These are phyloP conservation scores for Simalia tracyae DNA, from an alignment of 2,797 vertebrate genomes.

Conservation along the genomic window DNA sequence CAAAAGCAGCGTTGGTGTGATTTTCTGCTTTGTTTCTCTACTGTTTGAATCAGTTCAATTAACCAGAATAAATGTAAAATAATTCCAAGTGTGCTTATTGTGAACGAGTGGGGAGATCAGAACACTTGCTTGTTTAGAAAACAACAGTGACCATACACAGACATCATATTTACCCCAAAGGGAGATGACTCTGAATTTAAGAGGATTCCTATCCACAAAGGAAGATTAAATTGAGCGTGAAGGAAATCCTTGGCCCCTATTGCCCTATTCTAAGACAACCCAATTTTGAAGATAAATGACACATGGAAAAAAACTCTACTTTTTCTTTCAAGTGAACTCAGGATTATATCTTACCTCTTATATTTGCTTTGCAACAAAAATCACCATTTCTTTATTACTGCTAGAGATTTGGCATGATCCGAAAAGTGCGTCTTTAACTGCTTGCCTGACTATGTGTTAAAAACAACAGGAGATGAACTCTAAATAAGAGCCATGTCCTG, in stretches of 20 bases:
- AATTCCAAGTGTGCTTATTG: background rate
- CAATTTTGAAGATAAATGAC: background rate
- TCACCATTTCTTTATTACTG: background rate
- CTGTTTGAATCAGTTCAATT: background rate
- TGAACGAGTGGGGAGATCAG: background rate
- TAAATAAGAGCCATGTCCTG: conserved; percentile 40
- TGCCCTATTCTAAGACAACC: too few species aligned
- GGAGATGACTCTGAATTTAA: background rate
- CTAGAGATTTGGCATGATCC: background rate
- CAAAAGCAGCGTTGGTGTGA: too few species aligned
- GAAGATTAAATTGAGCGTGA: too few species aligned
- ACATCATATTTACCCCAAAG: conserved; percentile 19
- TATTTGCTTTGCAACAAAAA: background rate
- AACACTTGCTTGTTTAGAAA: background rate
- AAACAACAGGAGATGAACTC: conserved; percentile 35
- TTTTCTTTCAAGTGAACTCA: background rate
- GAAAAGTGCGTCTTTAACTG: conserved; percentile 9
- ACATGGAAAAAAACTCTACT: conserved; percentile 9
- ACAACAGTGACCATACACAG: background rate
- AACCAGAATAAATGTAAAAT: background rate
- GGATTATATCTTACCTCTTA: background rate
- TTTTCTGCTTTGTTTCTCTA: too few species aligned
- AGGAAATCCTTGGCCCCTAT: too few species aligned
- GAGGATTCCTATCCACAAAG: too few species aligned
- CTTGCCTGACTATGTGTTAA: background rate